A percentile compares a stretch with the other conserved stretches of the same genome.
phyloP scores from a whole-genome alignment of 2,888 invertebrate genomes.

The Hirtodrosophila cameraria region DNA sequence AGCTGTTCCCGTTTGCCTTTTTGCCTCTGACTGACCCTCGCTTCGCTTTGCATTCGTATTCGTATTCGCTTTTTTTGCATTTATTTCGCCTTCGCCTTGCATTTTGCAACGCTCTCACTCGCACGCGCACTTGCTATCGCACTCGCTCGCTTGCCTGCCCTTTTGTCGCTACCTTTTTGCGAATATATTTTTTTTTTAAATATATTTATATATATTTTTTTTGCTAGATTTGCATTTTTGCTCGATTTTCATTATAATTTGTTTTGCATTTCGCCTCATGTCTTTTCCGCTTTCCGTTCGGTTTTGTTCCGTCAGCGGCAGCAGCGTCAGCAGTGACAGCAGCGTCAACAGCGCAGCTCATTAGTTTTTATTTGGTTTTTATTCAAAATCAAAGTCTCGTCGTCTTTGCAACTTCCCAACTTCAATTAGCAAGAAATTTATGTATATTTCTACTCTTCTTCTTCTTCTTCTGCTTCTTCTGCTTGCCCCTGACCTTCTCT shows the following conservation, averaged over 20 bases:
- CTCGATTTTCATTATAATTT: constrained; percentile 42
- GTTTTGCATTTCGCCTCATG: constrained; percentile 49
- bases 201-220: neutral
- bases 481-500: constrained; percentile 30
- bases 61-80: no score
- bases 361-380: constrained; percentile 54
- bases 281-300: constrained; percentile 43
- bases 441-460: constrained; percentile 21
- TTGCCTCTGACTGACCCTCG: constrained; percentile 46
- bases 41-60: constrained; percentile 47
- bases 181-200: constrained; percentile 9
- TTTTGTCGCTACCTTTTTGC: constrained; percentile 38
- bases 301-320: constrained; percentile 14
- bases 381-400: constrained; percentile 34
- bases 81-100: constrained; percentile 50
- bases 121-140: constrained; percentile 11
- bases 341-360: constrained; percentile 41
- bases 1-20: constrained; percentile 52
- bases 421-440: constrained; percentile 50
- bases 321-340: constrained; percentile 16
- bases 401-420: constrained; percentile 21
- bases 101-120: constrained; percentile 19
- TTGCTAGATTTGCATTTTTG: constrained; percentile 51
- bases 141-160: constrained; percentile 17
- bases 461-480: constrained; percentile 36